phyloP scores from a whole-genome alignment of 2,888 invertebrate genomes.

The Vanessa cardui region DNA sequence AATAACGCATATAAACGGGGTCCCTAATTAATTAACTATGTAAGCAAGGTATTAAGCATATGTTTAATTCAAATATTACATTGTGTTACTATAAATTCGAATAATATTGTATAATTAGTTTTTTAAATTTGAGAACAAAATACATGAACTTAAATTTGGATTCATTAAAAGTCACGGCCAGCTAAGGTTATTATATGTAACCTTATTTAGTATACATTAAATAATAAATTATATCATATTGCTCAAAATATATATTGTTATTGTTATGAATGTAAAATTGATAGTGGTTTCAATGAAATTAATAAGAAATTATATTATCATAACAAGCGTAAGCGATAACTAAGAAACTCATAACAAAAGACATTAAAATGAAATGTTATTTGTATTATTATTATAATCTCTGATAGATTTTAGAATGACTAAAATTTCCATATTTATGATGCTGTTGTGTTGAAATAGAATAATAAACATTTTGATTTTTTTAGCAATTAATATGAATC shows the following conservation, averaged over 20 bases:
- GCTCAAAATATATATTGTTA: slow-evolving; percentile 1
- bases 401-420: too few relatives aligned
- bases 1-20: not conserved
- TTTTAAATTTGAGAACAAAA: slow-evolving; percentile 5
- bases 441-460: too few relatives aligned
- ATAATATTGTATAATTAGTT: not conserved
- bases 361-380: too few relatives aligned
- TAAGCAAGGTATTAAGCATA: not conserved
- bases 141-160: slow-evolving; percentile 10
- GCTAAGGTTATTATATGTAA: slow-evolving; percentile 11
- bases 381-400: too few relatives aligned
- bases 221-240: not conserved
- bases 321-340: not conserved
- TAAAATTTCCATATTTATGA: too few relatives aligned
- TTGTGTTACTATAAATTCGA: slow-evolving; percentile 7
- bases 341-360: not conserved
- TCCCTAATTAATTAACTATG: not conserved
- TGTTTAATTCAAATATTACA: slow-evolving; percentile 1
- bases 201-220: not conserved
- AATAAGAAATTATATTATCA: not conserved
- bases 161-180: slow-evolving; percentile 18
- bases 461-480: too few relatives aligned
- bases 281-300: not conserved
- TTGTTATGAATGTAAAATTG: not conserved
- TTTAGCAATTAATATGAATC: too few relatives aligned